These are phyloP conservation scores for Thomomys bottae DNA, from an alignment of 2,113 vertebrate species.

Conservation along the genomic window DNA sequence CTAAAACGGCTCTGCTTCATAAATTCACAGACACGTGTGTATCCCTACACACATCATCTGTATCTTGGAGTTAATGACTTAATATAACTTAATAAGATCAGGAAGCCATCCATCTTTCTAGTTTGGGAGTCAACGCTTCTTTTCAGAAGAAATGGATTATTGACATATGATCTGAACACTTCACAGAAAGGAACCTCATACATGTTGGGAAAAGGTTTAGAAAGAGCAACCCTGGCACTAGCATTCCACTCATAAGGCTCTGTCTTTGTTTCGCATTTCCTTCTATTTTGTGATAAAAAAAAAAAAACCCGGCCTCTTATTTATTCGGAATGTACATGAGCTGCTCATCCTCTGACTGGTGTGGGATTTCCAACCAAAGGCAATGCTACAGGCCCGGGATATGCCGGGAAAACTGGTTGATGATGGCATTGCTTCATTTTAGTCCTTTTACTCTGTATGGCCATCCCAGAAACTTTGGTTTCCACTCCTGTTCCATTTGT, in stretches of 20 bases:
- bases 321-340: constrained; percentile 18
- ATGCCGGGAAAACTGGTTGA: too few species aligned
- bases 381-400: not conserved
- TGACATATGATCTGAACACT: constrained; percentile 35
- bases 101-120: constrained; percentile 71
- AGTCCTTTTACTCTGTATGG: accelerated
- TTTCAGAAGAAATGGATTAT: not conserved
- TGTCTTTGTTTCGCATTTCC: constrained; percentile 69
- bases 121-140: constrained; percentile 50
- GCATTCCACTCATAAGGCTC: not conserved
- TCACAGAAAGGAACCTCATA: not conserved
- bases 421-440: not conserved
- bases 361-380: constrained; percentile 53
- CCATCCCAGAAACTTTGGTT: not conserved
- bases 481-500: not conserved
- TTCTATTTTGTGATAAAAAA: constrained; percentile 59
- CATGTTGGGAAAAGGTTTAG: not conserved
- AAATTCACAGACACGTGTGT: not conserved
- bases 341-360: constrained; percentile 18
- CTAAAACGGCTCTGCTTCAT: not conserved
- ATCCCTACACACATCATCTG: not conserved
- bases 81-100: constrained; percentile 54
- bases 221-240: not conserved
- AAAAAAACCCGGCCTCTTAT: constrained; percentile 20
- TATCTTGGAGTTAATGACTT: constrained; percentile 57